Evolutionary conservation across 2,113 vertebrate species (phyloP).

Genomic region (Bufo bufo): DNA sequence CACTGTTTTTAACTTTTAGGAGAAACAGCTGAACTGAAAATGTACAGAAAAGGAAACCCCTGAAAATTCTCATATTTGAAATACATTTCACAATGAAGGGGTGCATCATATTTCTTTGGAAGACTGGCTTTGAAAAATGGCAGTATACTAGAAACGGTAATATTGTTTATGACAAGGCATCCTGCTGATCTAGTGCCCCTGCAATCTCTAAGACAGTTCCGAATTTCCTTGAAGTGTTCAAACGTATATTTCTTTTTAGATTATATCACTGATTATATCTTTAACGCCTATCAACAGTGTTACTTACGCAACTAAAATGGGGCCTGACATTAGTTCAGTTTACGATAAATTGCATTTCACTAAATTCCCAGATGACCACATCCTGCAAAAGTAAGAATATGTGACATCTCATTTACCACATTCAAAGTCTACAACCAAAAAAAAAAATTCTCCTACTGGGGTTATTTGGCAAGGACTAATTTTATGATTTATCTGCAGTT

Average conservation of each 20-base stretch:
- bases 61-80: background rate
- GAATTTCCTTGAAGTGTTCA: conserved; percentile 29
- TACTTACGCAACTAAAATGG: background rate
- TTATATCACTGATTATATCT: background rate
- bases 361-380: conserved; percentile 10
- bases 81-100: background rate
- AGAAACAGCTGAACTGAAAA: background rate
- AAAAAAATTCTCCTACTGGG: background rate
- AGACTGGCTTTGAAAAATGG: background rate
- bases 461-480: too few relatives aligned
- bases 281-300: conserved; percentile 24
- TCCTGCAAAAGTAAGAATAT: background rate
- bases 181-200: background rate
- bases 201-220: background rate
- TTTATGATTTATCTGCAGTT: too few relatives aligned
- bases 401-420: background rate
- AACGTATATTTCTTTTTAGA: conserved; percentile 33
- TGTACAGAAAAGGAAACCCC: background rate
- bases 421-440: background rate
- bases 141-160: background rate
- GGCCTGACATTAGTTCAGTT: background rate
- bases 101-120: background rate
- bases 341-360: conserved; percentile 14
- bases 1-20: background rate
- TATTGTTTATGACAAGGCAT: background rate